Percentiles rank a stretch among this genome's conserved stretches.
Evolutionary conservation across 1,140 invertebrate genomes (phyloP).

Genomic region (Drosophila nasuta): DNA sequence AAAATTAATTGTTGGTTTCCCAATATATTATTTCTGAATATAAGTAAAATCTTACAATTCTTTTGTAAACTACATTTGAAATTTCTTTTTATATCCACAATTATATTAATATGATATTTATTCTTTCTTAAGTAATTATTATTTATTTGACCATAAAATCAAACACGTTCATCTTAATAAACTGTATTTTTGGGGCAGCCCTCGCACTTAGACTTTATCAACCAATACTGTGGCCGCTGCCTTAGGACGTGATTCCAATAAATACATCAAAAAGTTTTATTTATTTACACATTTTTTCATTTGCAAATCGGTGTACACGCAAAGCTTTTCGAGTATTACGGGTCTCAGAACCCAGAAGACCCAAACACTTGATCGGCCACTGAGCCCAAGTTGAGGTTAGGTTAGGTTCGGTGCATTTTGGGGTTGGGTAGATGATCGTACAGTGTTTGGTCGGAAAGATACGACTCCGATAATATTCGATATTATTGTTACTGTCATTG

Average conservation of each 20-base stretch:
- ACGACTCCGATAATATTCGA: slow-evolving; percentile 36
- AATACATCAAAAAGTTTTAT: slow-evolving; percentile 29
- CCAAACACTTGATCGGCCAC: slow-evolving; percentile 7
- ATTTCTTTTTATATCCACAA: not conserved
- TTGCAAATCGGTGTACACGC: slow-evolving; percentile 28
- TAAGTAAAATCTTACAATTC: too few relatives aligned
- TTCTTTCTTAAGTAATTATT: too few relatives aligned
- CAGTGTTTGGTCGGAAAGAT: slow-evolving; percentile 3
- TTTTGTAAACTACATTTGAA: too few relatives aligned
- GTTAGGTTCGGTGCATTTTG: slow-evolving; percentile 10
- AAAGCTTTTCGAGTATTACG: slow-evolving; percentile 10
- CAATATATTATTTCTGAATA: too few relatives aligned
- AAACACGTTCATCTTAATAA: not conserved
- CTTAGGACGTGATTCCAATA: slow-evolving; percentile 51
- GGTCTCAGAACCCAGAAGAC: slow-evolving; percentile 2
- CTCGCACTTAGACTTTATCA: slow-evolving; percentile 39
- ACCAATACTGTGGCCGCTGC: slow-evolving; percentile 1
- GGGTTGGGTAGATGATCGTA: slow-evolving; percentile 17
- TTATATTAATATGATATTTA: not conserved
- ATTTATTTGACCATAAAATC: too few relatives aligned
- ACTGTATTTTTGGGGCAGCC: not conserved
- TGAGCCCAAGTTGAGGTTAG: slow-evolving; percentile 22
- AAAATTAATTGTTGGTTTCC: too few relatives aligned
- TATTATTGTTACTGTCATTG: slow-evolving; percentile 17
- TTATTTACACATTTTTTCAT: slow-evolving; percentile 29